Conservation (phyloP, 2,113 vertebrate genomes). For the Hiodon alosoides region DNA sequence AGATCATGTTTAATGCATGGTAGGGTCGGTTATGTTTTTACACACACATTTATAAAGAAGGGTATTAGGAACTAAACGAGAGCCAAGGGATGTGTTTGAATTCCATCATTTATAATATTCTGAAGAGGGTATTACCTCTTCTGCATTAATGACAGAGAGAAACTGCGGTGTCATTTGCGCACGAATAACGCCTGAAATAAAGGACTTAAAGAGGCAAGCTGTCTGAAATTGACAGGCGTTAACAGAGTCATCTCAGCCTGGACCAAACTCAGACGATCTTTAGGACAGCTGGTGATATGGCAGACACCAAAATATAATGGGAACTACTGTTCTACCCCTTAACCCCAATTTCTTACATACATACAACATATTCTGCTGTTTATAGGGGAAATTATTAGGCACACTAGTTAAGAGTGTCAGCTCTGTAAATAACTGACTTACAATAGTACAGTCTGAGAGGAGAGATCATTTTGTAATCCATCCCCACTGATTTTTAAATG, state of each 20-base stretch:
- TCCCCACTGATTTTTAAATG: too few species aligned
- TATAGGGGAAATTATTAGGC: too few species aligned
- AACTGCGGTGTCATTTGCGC: not conserved
- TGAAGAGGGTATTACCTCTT: not conserved
- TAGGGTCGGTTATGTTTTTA: not conserved
- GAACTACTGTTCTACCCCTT: too few species aligned
- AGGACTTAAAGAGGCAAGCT: not conserved
- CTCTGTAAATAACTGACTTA: too few species aligned
- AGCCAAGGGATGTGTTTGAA: not conserved
- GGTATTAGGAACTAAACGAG: not conserved
- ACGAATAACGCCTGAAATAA: not conserved
- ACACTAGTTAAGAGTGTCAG: too few species aligned
- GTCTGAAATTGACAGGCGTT: not conserved
- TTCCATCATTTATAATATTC: not conserved
- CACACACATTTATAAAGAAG: not conserved
- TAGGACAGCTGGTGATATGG: not conserved
- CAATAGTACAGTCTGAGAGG: too few species aligned
- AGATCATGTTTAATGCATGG: not conserved
- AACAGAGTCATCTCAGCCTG: not conserved
- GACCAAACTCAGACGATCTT: not conserved
- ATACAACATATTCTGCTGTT: too few species aligned
- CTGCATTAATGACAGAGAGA: not conserved
- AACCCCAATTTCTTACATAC: too few species aligned
- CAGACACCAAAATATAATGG: not conserved
- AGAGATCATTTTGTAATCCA: too few species aligned